Evolutionary conservation across 2,888 invertebrate species (phyloP), one percentile per base, ranked within the genome.

Genomic region (Mesorhabditis belari): DNA sequence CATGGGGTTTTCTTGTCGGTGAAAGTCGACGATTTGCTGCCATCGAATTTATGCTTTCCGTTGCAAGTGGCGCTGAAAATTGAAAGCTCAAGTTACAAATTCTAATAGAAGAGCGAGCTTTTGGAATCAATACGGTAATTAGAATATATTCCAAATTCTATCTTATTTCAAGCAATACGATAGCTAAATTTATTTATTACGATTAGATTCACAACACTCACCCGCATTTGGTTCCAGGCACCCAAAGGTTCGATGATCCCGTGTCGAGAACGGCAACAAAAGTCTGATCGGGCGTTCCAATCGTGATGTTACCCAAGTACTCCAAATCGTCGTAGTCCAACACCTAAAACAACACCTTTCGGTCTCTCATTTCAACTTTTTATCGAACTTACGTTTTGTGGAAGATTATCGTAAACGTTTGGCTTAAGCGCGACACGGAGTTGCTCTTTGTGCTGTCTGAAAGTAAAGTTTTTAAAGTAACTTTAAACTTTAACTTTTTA

Each of bases 21-120:
- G 58, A 60, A 96, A 0, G 90, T 87, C 17, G 85, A 84, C 0
- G 95, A 95, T 81, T 88, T 88, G 60, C 81, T 84, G 77, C 89
- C 88, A 85, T 95, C 89, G 82, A 96, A 96, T 84, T 93, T 95
- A 82, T 90, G 89, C 84, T 96, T 71, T 60, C 62, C 62, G 4
- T 24, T 23, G 63, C 71, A 71, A 5, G 63, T 58, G 17, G 6
- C 19, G 25, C 66, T 66, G 54, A 9, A 61, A 26, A 26, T 9
- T 9, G 44, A n/a, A 35, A 2, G 44, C 17, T 24, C 9, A 35
- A n/a, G n/a, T n/a, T n/a, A 17, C 35, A 35, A 35, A 35, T 35
- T 35, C n/a, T 35, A 17, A n/a, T n/a, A 17, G n/a, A 1, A 35
- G n/a, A 35, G 44, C n/a, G n/a, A n/a, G n/a, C 2, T 1, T 17